Base-by-base conservation (phyloP, 2,113 vertebrate genomes). In the Oreamnos americanus region DNA sequence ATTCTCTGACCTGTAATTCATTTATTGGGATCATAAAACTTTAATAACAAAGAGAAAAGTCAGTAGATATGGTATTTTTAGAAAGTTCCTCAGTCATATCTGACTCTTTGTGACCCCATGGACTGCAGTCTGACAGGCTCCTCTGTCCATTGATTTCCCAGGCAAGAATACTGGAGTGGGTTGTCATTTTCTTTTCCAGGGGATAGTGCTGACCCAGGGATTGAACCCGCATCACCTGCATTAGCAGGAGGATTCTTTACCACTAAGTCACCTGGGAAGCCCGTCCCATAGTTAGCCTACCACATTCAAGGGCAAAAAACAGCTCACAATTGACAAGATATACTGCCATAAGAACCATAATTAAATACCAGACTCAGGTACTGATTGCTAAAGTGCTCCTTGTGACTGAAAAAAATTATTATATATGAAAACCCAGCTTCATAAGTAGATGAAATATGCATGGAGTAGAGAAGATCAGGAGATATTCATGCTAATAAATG, bases 291-390 rank as follows among this genome's bases (percentile, higher is more conserved):
- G 28, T 62, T 87, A 87, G 57, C n/a, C 47, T 86, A 55, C 82
- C 67, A 91, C 51, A 91, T 89, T 88, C 47, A 64, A 96, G 76
- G 30, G 62, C 94, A 94, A 92, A 97, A 96, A 95, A 93, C 53
- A 78, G 95, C 26, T 90, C 83, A 97, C 84, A 94, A 67, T 87
- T 93, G 43, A 86, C 96, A 95, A 94, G 78, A 87, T 19, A 97
- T 95, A 86, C 47, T 87, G 60, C 43, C 57, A 28, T 92, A 97
- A 87, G 81, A 98, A 96, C 57, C 64, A 86, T 64, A 95, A 94
- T 92, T 90, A 96, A 97, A 91, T 87, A 88, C 23, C n/a, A 95
- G 64, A 93, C 62, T 51, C 25, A 64, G 79, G 28, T 43, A 92
- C 30, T n/a, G 88, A 84, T 79, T 33, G 87, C 74, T 95, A 84